A percentile compares a stretch with the other conserved stretches of the same genome.
Evolutionary conservation across 2,797 vertebrate genomes (phyloP).

Genomic region (Dendrocincla tyrannina): DNA sequence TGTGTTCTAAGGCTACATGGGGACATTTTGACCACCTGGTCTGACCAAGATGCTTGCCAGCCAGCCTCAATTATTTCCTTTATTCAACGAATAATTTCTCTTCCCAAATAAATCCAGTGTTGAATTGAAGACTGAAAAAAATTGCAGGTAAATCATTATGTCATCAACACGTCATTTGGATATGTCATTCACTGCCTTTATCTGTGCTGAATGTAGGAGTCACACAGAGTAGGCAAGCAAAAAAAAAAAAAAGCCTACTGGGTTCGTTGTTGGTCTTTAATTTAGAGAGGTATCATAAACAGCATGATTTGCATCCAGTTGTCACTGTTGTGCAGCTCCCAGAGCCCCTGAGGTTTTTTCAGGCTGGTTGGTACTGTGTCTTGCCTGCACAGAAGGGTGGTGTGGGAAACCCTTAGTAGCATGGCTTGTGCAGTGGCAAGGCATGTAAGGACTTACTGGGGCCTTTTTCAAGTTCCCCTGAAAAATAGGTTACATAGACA

Average conservation of each 20-base stretch:
- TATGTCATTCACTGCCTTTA: not conserved
- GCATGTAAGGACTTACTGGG: not conserved
- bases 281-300: not conserved
- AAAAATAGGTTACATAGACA: not conserved
- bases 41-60: not conserved
- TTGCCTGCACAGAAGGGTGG: not conserved
- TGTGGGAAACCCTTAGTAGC: not conserved
- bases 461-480: not conserved
- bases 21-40: not conserved
- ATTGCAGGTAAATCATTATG: not conserved
- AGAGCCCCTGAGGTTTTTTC: not conserved
- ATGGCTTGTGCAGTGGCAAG: not conserved
- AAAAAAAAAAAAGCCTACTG: not conserved
- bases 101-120: not conserved
- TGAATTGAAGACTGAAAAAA: not conserved
- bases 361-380: not conserved
- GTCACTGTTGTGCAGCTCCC: not conserved
- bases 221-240: not conserved
- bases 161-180: not conserved
- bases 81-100: not conserved
- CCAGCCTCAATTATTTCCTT: not conserved
- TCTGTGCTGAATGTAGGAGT: not conserved
- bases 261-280: not conserved
- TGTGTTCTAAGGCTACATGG: not conserved
- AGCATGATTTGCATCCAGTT: not conserved